Percentiles rank a stretch among this genome's conserved stretches.
Evolutionary conservation across 2,797 vertebrate genomes (phyloP).

Genomic region (Siniperca undulata): DNA sequence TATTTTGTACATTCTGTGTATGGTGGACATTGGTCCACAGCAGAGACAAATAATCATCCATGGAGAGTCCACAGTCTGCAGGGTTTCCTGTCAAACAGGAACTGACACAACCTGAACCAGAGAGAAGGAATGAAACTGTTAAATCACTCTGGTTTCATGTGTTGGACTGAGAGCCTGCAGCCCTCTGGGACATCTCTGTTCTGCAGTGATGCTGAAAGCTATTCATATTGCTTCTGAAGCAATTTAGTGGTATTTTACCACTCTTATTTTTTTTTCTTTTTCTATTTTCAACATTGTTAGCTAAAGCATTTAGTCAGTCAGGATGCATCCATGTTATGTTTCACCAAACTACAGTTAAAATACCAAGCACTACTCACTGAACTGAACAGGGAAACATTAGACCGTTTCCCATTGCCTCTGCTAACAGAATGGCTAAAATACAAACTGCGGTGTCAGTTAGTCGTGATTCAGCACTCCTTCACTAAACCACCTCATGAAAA

Average conservation of each 20-base stretch:
- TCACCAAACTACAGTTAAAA: not conserved
- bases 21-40: not conserved
- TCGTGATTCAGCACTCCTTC: slow-evolving; percentile 42
- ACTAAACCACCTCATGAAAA: not conserved
- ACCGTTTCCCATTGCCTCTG: not conserved
- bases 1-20: not conserved
- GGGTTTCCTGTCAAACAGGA: not conserved
- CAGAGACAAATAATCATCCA: not conserved
- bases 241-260: not conserved
- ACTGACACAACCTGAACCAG: not conserved
- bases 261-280: not conserved
- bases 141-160: slow-evolving; percentile 8
- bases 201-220: not conserved
- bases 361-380: not conserved
- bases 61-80: not conserved
- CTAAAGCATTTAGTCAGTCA: not conserved
- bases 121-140: not conserved
- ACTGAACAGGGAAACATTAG: not conserved
- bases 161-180: not conserved
- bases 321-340: not conserved
- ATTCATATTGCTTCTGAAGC: not conserved
- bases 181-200: no score
- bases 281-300: not conserved
- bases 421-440: not conserved
- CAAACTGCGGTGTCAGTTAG: not conserved